Base-by-base conservation (phyloP, 1,140 invertebrate species). In the Condylostylus longicornis region DNA sequence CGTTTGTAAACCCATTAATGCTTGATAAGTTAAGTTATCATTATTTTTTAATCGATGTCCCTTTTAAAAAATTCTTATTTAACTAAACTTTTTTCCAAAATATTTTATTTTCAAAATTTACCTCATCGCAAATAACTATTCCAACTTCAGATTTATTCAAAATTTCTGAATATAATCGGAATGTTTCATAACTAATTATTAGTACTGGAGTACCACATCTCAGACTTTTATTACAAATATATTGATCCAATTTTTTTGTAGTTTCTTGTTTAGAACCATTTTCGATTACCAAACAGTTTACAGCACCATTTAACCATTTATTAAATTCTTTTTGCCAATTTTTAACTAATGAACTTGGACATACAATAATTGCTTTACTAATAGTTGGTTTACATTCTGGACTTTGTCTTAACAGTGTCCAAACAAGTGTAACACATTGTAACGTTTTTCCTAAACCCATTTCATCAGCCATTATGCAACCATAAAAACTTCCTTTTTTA, bases 271-370 rank as follows among this genome's bases (percentile, higher is more conserved):
- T 93, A 14, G 78, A 74, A 0, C 90, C 88, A 44, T 83, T 84
- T 63, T 97, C 93, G 58, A 97, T 91, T 0, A 89, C 80, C 31
- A 98, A 50, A 15, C 81, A 73, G 52, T 77, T 78, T 8, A 98
- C 73, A 49, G 83, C 69, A 18, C 77, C 79, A 10, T 74, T 75
- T 1, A 99, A 62, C 96, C 96, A 99, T 65, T 99, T 99, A 13
- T 75, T 74, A 41, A 99, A 93, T 67, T 99, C 96, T 65, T 97
- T 97, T 47, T 87, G 83, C 96, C 96, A 99, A 66, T 99, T 99
- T 63, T 94, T 96, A 0, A 98, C 95, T 42, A 99, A 67, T 53
- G 89, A 96, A 60, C 89, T 95, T 0, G 96, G 96, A 33, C 88
- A 82, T 0, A 99, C 94, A 46, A 99, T 87, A 18, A 96, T 82